Evolutionary conservation across 2,113 vertebrate genomes (phyloP).

Genomic region (Aspiorhynchus laticeps): DNA sequence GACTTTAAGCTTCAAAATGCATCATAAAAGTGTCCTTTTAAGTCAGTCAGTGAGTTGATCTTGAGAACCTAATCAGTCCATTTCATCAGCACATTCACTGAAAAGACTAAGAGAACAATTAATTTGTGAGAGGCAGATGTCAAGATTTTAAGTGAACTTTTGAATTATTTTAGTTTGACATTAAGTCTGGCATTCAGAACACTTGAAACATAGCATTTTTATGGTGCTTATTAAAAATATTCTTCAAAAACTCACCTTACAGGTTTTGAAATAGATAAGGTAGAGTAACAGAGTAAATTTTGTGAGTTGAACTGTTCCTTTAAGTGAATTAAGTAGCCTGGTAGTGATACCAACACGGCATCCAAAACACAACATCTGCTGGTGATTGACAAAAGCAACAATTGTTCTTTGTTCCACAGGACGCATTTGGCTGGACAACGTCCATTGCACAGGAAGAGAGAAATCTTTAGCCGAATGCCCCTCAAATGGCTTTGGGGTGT

Average conservation of each 20-base stretch:
- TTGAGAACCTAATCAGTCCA: not conserved
- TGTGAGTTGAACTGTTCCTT: not conserved
- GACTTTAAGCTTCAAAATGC: not conserved
- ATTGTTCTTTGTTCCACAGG: slow-evolving; percentile 70
- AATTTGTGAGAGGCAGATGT: not conserved
- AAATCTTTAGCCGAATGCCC: slow-evolving; percentile 80
- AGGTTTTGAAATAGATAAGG: not conserved
- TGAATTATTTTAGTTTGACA: not conserved
- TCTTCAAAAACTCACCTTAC: not conserved
- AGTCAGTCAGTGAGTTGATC: not conserved
- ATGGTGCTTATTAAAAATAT: not conserved
- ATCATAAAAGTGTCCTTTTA: not conserved
- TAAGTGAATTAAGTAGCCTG: not conserved
- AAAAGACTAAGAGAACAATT: not conserved
- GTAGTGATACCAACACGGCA: not conserved
- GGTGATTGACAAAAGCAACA: slow-evolving; percentile 1
- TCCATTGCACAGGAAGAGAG: slow-evolving; percentile 87
- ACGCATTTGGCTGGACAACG: slow-evolving; percentile 91
- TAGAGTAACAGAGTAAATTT: not conserved
- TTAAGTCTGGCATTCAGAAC: not conserved
- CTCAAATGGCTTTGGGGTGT: slow-evolving; percentile 90
- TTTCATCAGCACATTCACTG: not conserved
- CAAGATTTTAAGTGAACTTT: not conserved
- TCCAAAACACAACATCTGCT: not conserved
- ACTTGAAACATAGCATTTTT: not conserved